A percentile compares a stretch with the other conserved stretches of the same genome.
These are phyloP conservation scores for Arenaria interpres DNA, from an alignment of 2,113 vertebrate genomes.

Conservation along the genomic window DNA sequence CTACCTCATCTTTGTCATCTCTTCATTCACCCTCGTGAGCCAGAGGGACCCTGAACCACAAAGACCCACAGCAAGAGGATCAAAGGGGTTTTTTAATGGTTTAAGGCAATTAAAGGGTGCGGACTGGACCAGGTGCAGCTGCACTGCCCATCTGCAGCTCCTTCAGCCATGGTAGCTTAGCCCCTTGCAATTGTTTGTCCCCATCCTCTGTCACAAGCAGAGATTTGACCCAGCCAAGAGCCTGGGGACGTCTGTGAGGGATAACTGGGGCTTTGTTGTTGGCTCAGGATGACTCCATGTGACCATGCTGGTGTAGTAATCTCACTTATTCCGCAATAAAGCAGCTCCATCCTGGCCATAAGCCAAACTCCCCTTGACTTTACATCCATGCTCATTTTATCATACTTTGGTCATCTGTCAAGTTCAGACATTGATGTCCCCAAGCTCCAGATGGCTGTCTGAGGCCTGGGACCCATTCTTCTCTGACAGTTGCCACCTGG, in stretches of 20 bases:
- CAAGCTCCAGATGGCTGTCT: not conserved
- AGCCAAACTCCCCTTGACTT: not conserved
- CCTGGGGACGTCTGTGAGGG: not conserved
- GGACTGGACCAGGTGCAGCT: not conserved
- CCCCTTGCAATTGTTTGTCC: not conserved
- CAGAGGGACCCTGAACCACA: not conserved
- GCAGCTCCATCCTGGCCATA: not conserved
- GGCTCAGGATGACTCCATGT: not conserved
- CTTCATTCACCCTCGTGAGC: rapidly evolving
- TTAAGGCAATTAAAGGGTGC: not conserved
- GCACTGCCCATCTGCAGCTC: not conserved
- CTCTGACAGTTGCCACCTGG: not conserved
- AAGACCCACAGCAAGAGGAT: not conserved
- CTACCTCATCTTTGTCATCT: not conserved
- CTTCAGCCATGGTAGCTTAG: not conserved
- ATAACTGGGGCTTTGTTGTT: not conserved
- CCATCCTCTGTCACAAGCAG: not conserved
- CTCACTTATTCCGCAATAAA: not conserved
- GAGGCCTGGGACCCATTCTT: not conserved
- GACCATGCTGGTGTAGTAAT: not conserved
- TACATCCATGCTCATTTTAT: not conserved
- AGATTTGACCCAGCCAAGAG: not conserved
- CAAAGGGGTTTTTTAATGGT: not conserved
- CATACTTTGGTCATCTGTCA: not conserved
- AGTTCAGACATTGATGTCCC: not conserved